A percentile compares a stretch with the other conserved stretches of the same genome.
Evolutionary conservation across 2,113 vertebrate genomes (phyloP).

Genomic region (Sprattus sprattus): DNA sequence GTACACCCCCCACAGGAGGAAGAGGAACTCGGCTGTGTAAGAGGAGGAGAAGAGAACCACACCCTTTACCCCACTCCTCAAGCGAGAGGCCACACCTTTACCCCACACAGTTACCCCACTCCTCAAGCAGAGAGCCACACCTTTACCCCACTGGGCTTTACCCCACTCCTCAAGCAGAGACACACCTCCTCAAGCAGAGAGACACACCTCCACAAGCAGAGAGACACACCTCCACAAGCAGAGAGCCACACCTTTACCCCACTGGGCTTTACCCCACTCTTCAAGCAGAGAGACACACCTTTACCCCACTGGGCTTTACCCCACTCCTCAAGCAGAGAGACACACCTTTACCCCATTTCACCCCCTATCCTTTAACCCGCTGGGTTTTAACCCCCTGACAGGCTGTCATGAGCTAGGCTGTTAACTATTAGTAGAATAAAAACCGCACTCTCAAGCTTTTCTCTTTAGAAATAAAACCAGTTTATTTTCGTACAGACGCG

Average conservation of each 20-base stretch:
- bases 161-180: not conserved
- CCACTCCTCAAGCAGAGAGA: not conserved
- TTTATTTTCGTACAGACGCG: too few relatives aligned
- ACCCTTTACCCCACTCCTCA: not conserved
- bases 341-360: too few relatives aligned
- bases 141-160: not conserved
- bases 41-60: constrained; percentile 49
- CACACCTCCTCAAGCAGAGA: constrained; percentile 33
- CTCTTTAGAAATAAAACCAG: too few relatives aligned
- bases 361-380: too few relatives aligned
- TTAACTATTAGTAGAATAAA: too few relatives aligned
- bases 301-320: too few relatives aligned
- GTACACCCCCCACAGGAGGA: constrained; percentile 97
- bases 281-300: too few relatives aligned
- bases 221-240: too few relatives aligned
- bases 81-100: too few relatives aligned
- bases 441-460: too few relatives aligned
- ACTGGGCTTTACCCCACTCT: not conserved
- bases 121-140: not conserved
- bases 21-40: constrained; percentile 90
- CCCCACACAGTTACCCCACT: too few relatives aligned
- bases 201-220: not conserved
- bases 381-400: not conserved
- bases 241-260: not conserved
- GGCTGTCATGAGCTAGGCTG: not conserved